These are phyloP conservation scores for Leptinotarsa peninsularis DNA, from an alignment of 2,888 invertebrate species.

Conservation along the genomic window DNA sequence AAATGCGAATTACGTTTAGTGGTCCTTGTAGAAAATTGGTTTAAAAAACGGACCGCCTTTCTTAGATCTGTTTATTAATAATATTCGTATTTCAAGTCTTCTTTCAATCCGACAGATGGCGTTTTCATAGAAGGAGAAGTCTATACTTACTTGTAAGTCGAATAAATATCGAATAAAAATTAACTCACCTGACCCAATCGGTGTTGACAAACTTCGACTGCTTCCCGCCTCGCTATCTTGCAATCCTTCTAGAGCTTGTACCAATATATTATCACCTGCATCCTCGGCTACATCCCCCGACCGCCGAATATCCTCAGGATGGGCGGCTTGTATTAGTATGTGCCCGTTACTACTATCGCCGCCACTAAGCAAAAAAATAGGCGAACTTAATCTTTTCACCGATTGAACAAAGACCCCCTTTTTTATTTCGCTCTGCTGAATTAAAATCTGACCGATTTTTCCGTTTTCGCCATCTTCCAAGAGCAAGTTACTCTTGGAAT, in stretches of 20 bases:
- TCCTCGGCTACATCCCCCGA: conserved; percentile 51
- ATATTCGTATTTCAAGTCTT: too few species aligned
- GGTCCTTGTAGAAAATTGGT: too few species aligned
- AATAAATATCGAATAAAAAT: neutral
- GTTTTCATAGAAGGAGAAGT: too few species aligned
- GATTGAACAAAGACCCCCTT: conserved; percentile 64
- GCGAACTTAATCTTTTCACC: conserved; percentile 62
- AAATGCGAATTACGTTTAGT: too few species aligned
- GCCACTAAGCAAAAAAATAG: conserved; percentile 62
- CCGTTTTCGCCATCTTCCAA: conserved; percentile 56
- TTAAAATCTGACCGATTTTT: conserved; percentile 61
- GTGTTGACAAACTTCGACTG: conserved; percentile 57
- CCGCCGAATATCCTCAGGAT: conserved; percentile 51
- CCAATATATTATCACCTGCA: conserved; percentile 55
- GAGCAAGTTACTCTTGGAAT: conserved; percentile 56
- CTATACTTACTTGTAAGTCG: too few species aligned
- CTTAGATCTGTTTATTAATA: too few species aligned
- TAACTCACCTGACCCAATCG: conserved; percentile 62
- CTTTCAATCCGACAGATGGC: too few species aligned
- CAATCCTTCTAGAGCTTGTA: conserved; percentile 59
- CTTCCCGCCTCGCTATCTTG: conserved; percentile 57
- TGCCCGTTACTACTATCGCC: conserved; percentile 61
- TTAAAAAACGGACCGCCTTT: too few species aligned
- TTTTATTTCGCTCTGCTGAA: conserved; percentile 61
- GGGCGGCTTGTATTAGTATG: conserved; percentile 59